These are phyloP conservation scores for Neelides sp. DNA, from an alignment of 1,140 invertebrate genomes.

Conservation along the genomic window DNA sequence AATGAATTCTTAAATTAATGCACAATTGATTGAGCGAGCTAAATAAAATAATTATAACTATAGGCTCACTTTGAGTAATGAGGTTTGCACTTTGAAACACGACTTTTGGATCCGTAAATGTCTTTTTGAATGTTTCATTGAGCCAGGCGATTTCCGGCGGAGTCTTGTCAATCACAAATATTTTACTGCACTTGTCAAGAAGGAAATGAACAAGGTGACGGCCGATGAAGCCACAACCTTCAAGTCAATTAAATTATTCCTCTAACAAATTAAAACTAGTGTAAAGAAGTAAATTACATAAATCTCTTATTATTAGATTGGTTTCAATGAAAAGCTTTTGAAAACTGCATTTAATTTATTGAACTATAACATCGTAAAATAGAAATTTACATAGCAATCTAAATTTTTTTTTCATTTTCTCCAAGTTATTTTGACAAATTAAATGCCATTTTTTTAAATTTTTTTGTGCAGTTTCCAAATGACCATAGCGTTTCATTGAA, in stretches of 20 bases:
- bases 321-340: too few relatives aligned
- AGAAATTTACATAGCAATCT: too few relatives aligned
- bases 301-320: too few relatives aligned
- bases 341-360: too few relatives aligned
- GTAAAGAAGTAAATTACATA: too few relatives aligned
- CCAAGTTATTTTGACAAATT: too few relatives aligned
- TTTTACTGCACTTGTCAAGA: conserved; percentile 60
- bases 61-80: conserved; percentile 64
- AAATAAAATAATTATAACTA: not conserved
- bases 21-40: not conserved
- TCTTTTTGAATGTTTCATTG: conserved; percentile 54
- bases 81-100: conserved; percentile 82
- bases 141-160: conserved; percentile 82
- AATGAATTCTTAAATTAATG: too few relatives aligned
- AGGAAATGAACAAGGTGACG: conserved; percentile 72
- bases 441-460: too few relatives aligned
- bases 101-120: conserved; percentile 50
- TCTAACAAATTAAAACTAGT: not conserved
- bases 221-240: conserved; percentile 85
- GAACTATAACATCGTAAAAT: too few relatives aligned
- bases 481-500: too few relatives aligned
- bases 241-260: conserved; percentile 31
- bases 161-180: conserved; percentile 76
- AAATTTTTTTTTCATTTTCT: too few relatives aligned
- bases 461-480: too few relatives aligned